phyloP scores from a whole-genome alignment of 2,888 invertebrate genomes.

The Drosophila mercatorum region DNA sequence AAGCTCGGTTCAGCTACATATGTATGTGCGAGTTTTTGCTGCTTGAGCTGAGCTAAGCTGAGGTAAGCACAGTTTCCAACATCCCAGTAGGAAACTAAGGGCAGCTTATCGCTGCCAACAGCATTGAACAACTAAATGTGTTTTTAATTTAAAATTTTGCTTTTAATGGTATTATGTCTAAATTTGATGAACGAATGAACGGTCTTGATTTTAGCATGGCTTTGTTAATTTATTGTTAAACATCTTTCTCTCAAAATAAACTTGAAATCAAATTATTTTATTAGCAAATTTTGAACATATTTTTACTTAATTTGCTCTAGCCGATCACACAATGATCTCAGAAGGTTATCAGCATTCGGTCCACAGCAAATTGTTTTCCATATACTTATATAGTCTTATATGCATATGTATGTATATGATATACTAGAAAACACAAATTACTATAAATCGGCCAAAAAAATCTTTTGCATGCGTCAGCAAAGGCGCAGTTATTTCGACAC shows the following conservation, averaged over 20 bases:
- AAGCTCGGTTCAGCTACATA: constrained; percentile 7
- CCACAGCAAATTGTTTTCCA: constrained; percentile 14
- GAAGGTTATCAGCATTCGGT: constrained; percentile 33
- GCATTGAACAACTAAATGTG: not conserved
- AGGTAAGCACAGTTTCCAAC: not conserved
- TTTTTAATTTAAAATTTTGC: not conserved
- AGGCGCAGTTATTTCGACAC: constrained; percentile 26
- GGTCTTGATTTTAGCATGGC: not conserved
- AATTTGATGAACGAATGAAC: not conserved
- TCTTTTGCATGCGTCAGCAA: constrained; percentile 46
- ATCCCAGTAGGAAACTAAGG: constrained; percentile 8
- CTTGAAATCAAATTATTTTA: not conserved
- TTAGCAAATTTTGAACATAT: not conserved
- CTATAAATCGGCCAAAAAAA: not conserved
- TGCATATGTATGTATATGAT: not conserved
- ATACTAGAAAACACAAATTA: constrained; percentile 3
- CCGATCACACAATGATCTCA: constrained; percentile 40
- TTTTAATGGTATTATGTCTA: not conserved
- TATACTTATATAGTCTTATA: not conserved
- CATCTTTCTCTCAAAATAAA: not conserved
- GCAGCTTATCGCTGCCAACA: not conserved
- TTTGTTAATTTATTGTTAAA: not conserved
- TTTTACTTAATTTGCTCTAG: not conserved
- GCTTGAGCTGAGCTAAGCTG: not conserved
- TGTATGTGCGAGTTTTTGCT: not conserved